Conservation (phyloP, 2,113 vertebrate genomes). For the Tychaedon coryphoeus region DNA sequence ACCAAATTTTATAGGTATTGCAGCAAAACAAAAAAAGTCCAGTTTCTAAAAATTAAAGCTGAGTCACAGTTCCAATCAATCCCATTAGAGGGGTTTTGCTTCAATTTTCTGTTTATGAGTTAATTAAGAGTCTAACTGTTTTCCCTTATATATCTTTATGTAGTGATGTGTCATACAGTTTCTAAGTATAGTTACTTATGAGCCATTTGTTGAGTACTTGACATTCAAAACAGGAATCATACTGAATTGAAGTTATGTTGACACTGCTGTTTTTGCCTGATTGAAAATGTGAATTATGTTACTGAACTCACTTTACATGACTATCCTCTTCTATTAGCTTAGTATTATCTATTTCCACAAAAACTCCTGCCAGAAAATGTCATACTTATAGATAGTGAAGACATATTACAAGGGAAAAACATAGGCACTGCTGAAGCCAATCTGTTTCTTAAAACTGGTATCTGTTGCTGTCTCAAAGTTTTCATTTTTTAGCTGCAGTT, state of each 20-base stretch:
- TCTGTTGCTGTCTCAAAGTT: not conserved
- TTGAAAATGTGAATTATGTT: conserved; percentile 16
- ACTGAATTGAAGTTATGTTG: not conserved
- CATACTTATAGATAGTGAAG: not conserved
- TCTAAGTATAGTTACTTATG: not conserved
- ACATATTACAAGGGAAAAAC: not conserved
- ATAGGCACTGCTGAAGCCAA: not conserved
- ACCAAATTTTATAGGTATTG: not conserved
- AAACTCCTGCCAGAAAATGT: not conserved
- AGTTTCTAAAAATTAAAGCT: not conserved
- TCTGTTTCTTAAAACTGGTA: not conserved
- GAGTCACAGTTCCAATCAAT: not conserved
- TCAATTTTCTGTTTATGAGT: not conserved
- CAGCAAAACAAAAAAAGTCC: not conserved
- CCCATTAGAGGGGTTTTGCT: not conserved
- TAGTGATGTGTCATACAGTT: not conserved
- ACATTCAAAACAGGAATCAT: conserved; percentile 6
- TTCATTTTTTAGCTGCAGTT: not conserved
- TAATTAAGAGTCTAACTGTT: not conserved
- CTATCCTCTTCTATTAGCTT: not conserved
- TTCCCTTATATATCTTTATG: not conserved
- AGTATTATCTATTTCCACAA: not conserved
- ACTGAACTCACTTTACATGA: not conserved
- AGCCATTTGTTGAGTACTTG: not conserved
- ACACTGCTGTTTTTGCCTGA: not conserved